Evolutionary conservation across 2,797 vertebrate species (phyloP), one percentile per base, ranked within the genome.

Genomic region (Allobates femoralis): DNA sequence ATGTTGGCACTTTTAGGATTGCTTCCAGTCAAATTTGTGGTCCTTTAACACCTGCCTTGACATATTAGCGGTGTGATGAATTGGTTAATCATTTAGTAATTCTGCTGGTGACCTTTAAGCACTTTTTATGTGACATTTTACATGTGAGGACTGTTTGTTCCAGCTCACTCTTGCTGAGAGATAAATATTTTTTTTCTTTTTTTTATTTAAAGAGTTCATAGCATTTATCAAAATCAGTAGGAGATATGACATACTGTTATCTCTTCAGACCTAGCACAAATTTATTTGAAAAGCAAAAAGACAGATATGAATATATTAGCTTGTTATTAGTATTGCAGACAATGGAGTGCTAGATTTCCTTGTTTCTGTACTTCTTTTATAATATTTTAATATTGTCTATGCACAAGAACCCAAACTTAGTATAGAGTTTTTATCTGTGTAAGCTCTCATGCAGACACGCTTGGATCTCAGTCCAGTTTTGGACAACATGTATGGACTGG

Each of bases 71-170:
- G 55, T 83, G 51, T 69, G 62, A 69, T 79, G 14, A 66, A 71
- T 80, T 60, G 30, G 71, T 66, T 81, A 76, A 86, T 60, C 46
- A 56, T 64, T 75, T 28, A n/a, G 69, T 80, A 60, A 62, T 81
- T 74, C 28, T 30, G 50, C 32, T 23, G 19, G 18, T 83, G 80
- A 87, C 86, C 62, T 87, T 83, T 79, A 71, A 82, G 23, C 5
- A 71, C 32, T 79, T 83, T 87, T 83, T 78, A 60, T 69, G 19
- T 79, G 71, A 69, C 71, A 83, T 87, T 87, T 83, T 83, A 19
- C 62, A 71, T 50, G 66, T 79, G 74, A 79, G 80, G n/a, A 83
- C 74, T 78, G 74, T 71, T 81, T 83, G 86, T 87, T 83, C 74
- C 73, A 76, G 74, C 32, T 50, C 32, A 26, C 21, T 53, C 55